Evolutionary conservation across 2,113 vertebrate species (phyloP).

Genomic region (human (Homo sapiens)): DNA sequence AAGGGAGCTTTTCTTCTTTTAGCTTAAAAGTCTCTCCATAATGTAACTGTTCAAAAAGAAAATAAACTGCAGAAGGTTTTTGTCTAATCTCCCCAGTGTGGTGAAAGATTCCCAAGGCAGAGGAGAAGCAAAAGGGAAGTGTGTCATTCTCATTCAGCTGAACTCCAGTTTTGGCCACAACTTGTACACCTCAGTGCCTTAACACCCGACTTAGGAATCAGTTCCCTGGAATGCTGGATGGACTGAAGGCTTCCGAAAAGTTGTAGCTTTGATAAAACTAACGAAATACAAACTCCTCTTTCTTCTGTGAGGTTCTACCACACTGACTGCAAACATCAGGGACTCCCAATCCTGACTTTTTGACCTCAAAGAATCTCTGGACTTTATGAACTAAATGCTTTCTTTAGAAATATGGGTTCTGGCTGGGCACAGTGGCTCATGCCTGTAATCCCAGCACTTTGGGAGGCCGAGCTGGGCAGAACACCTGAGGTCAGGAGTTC

Average conservation of each 20-base stretch:
- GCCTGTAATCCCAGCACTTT: too few species aligned
- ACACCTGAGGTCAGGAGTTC: too few species aligned
- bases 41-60: conserved; percentile 59
- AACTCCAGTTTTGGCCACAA: background rate
- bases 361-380: background rate
- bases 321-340: background rate
- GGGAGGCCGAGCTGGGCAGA: too few species aligned
- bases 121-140: background rate
- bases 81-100: conserved; percentile 54
- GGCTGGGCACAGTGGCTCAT: too few species aligned
- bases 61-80: conserved; percentile 59
- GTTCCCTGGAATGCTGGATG: background rate
- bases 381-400: background rate
- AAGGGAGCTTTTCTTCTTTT: conserved; percentile 61
- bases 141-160: background rate
- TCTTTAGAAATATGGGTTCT: background rate
- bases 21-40: conserved; percentile 42
- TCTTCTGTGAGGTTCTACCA: background rate
- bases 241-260: background rate
- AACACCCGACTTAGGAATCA: background rate
- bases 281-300: background rate
- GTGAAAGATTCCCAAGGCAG: conserved; percentile 52
- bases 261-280: background rate
- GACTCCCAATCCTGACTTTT: background rate
- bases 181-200: background rate